phyloP scores from a whole-genome alignment of 2,113 vertebrate genomes.

The Vicugna pacos region DNA sequence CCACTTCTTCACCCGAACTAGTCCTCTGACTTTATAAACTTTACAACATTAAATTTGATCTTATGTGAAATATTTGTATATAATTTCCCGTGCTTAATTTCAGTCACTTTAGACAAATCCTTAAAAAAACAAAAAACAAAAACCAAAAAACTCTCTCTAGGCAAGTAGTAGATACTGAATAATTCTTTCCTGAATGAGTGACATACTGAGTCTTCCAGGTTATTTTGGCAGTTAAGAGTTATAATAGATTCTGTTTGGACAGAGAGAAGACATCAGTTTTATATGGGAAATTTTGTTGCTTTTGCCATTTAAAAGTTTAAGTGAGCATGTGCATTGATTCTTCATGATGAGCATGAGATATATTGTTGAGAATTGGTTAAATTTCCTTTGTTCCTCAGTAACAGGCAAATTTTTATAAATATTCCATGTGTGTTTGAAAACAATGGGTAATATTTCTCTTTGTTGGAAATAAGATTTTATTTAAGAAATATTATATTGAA shows the following conservation, averaged over 20 bases:
- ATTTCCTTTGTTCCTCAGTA: neutral
- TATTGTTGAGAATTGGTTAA: neutral
- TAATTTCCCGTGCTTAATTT: slow-evolving; percentile 3
- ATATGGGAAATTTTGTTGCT: neutral
- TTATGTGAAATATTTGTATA: neutral
- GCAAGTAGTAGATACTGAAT: neutral
- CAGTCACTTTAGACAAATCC: slow-evolving; percentile 13
- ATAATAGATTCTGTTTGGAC: neutral
- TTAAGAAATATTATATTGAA: neutral
- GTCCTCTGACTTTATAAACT: neutral
- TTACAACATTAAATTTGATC: neutral
- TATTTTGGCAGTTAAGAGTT: neutral
- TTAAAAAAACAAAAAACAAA: neutral
- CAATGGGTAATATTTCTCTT: neutral
- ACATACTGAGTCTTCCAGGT: neutral
- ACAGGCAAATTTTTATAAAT: neutral
- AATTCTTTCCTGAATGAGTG: neutral
- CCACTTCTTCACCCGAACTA: neutral
- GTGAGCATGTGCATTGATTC: neutral
- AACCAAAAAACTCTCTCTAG: neutral
- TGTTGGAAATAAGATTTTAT: neutral
- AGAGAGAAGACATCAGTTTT: neutral
- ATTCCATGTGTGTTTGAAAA: neutral
- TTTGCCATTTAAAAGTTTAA: neutral
- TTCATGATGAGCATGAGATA: neutral